Conservation (phyloP, 2,888 invertebrate genomes). For the Lithodes maja region DNA sequence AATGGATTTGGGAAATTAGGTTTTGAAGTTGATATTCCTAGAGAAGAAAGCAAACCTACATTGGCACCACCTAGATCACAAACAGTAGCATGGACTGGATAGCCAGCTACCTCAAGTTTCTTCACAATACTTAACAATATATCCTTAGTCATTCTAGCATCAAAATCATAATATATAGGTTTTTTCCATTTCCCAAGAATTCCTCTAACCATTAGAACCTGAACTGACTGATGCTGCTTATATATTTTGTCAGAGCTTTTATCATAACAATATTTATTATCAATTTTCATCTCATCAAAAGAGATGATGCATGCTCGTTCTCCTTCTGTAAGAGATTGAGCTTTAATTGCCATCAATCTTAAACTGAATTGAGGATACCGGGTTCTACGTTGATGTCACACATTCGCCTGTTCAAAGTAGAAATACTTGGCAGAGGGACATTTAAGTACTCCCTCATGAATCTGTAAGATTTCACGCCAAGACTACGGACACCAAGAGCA, state of each 20-base stretch:
- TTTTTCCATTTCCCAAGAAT: not conserved
- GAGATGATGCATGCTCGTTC: conserved; percentile 3
- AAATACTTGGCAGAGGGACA: not conserved
- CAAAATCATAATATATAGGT: not conserved
- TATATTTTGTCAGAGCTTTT: not conserved
- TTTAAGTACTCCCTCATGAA: not conserved
- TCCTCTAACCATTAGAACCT: not conserved
- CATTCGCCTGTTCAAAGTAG: not conserved
- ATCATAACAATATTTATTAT: not conserved
- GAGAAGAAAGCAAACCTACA: not conserved
- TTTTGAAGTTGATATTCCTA: not conserved
- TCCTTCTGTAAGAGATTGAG: not conserved
- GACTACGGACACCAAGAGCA: not conserved
- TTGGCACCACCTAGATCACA: not conserved
- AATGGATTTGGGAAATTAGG: not conserved
- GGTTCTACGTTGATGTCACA: not conserved
- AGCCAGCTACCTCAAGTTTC: not conserved
- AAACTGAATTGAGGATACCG: conserved; percentile 5
- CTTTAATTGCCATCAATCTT: not conserved
- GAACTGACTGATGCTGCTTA: not conserved
- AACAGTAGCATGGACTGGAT: not conserved
- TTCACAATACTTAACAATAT: not conserved
- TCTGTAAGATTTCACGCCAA: not conserved
- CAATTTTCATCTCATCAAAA: conserved; percentile 17
- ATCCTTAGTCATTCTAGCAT: not conserved